Percentiles rank a stretch among this genome's conserved stretches.
phyloP scores from a whole-genome alignment of 2,888 invertebrate genomes.

The Protodeltote pygarga region DNA sequence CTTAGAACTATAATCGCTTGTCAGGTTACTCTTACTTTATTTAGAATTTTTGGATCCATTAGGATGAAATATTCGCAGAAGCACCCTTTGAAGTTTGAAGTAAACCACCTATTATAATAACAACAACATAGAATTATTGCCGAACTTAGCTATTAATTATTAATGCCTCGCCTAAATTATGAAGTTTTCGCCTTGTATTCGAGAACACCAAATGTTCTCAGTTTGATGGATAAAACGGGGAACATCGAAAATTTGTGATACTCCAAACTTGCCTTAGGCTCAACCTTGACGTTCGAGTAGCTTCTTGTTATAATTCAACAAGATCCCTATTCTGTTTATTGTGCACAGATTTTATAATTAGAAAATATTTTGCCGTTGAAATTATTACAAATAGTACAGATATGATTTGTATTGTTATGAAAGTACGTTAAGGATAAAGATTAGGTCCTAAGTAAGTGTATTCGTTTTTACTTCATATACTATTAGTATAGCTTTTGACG shows the following conservation, averaged over 20 bases:
- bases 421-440: too few species aligned
- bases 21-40: slow-evolving; percentile 1
- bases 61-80: slow-evolving; percentile 14
- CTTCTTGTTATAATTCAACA: slow-evolving; percentile 25
- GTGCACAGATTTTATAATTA: neutral
- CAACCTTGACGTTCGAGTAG: slow-evolving; percentile 22
- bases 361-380: neutral
- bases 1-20: too few species aligned
- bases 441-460: too few species aligned
- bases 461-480: too few species aligned
- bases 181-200: slow-evolving; percentile 41
- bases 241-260: slow-evolving; percentile 32
- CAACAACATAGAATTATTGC: slow-evolving; percentile 34
- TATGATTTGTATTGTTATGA: too few species aligned
- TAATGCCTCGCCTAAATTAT: slow-evolving; percentile 37
- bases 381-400: neutral
- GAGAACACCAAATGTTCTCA: slow-evolving; percentile 40
- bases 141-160: slow-evolving; percentile 44
- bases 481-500: too few species aligned
- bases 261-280: slow-evolving; percentile 27
- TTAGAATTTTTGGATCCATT: neutral
- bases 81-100: slow-evolving; percentile 24
- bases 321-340: slow-evolving; percentile 6
- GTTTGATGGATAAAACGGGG: slow-evolving; percentile 46
- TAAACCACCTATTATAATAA: slow-evolving; percentile 15